A percentile compares a stretch with the other conserved stretches of the same genome.
Conservation (phyloP, 2,113 vertebrate genomes). For the Pollachius pollachius region DNA sequence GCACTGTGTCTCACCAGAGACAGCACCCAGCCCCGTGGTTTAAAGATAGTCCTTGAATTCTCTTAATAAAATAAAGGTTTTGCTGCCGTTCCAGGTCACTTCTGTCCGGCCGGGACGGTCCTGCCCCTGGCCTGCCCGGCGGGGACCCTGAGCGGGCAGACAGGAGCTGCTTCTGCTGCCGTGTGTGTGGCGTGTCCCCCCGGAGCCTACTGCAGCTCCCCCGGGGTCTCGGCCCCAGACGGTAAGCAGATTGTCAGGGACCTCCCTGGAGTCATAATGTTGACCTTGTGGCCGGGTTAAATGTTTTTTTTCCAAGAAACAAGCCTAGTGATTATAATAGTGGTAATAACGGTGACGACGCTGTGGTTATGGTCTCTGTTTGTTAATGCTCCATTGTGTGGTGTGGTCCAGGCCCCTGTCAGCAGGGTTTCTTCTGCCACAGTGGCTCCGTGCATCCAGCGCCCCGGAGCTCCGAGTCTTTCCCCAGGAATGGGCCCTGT, state of each 20-base stretch:
- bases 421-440: constrained; percentile 83
- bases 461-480: constrained; percentile 57
- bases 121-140: constrained; percentile 76
- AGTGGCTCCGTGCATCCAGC: constrained; percentile 75
- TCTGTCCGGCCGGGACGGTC: constrained; percentile 73
- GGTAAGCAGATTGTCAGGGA: constrained; percentile 65
- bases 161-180: constrained; percentile 64
- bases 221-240: constrained; percentile 78
- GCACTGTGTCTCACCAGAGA: too few species aligned
- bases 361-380: background rate
- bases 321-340: background rate
- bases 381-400: background rate
- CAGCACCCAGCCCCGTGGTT: too few species aligned
- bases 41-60: background rate
- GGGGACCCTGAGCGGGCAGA: constrained; percentile 76
- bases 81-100: constrained; percentile 76
- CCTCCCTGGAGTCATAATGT: background rate
- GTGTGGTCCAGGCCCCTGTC: constrained; percentile 74
- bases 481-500: constrained; percentile 79
- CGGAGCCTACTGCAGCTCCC: constrained; percentile 79
- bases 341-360: background rate
- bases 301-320: background rate
- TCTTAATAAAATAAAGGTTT: background rate
- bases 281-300: background rate
- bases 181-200: constrained; percentile 81